Percentiles rank a stretch among this genome's conserved stretches.
Evolutionary conservation across 2,113 vertebrate genomes (phyloP).

Genomic region (Xiphophorus maculatus): DNA sequence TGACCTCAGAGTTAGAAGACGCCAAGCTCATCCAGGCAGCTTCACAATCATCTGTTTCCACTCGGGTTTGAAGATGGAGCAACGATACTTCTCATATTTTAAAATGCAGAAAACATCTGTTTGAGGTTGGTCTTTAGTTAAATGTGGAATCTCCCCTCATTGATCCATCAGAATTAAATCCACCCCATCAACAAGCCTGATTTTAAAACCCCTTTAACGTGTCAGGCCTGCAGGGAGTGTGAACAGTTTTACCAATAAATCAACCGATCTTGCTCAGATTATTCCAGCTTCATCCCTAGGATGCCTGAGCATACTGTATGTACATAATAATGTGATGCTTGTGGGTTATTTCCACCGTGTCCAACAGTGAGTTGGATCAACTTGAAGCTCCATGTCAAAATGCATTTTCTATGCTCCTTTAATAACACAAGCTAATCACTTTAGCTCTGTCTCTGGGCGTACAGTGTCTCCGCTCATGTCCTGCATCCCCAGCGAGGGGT

Average conservation of each 20-base stretch:
- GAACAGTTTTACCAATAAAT: conserved; percentile 16
- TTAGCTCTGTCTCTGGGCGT: conserved; percentile 61
- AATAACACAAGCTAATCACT: conserved; percentile 72
- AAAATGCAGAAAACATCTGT: too few relatives aligned
- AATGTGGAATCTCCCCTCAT: neutral
- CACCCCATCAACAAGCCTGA: neutral
- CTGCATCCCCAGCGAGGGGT: conserved; percentile 44
- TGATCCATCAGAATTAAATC: neutral
- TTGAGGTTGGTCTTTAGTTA: too few relatives aligned
- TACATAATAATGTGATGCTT: conserved; percentile 38
- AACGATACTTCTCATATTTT: too few relatives aligned
- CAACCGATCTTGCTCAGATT: conserved; percentile 5
- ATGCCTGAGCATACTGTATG: conserved; percentile 20
- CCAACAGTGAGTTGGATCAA: conserved; percentile 47
- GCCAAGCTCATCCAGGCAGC: too few relatives aligned
- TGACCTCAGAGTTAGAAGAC: too few relatives aligned
- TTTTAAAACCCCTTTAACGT: neutral
- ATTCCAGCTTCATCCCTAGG: conserved; percentile 4
- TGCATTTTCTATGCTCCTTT: conserved; percentile 61
- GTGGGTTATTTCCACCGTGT: conserved; percentile 42
- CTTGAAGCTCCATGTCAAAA: conserved; percentile 60
- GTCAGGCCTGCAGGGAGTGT: conserved; percentile 1
- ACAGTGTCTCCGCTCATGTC: conserved; percentile 56
- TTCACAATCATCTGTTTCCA: too few relatives aligned
- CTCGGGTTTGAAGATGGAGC: too few relatives aligned